phyloP scores from a whole-genome alignment of 23 tunicate genomes.

The Clavelina lepadiformis region DNA sequence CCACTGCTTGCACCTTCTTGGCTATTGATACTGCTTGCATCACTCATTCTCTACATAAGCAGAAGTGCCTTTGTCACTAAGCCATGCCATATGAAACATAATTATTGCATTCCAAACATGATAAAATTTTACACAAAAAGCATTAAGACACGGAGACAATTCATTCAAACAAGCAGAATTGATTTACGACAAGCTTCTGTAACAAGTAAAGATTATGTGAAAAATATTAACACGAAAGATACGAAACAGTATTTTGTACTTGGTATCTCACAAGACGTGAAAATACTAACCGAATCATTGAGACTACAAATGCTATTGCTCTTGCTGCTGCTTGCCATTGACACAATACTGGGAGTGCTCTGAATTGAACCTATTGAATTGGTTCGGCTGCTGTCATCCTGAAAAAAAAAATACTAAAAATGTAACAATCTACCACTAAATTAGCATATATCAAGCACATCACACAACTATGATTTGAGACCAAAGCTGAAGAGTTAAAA shows the following conservation, averaged over 20 bases:
- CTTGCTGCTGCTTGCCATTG: constrained; percentile 76
- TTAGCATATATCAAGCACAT: not conserved
- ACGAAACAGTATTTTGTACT: not conserved
- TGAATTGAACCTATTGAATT: constrained; percentile 52
- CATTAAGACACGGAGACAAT: too few species aligned
- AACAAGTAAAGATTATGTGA: not conserved
- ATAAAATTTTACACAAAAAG: too few species aligned
- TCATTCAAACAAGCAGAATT: not conserved
- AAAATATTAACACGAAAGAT: too few species aligned
- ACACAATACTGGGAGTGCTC: constrained; percentile 65
- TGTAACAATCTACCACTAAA: not conserved
- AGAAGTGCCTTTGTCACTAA: not conserved
- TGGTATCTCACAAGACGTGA: not conserved
- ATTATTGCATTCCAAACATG: too few species aligned
- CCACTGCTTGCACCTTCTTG: constrained; percentile 68
- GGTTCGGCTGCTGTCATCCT: constrained; percentile 52
- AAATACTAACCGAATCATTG: constrained; percentile 71
- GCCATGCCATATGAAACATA: too few species aligned
- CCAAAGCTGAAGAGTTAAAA: too few species aligned
- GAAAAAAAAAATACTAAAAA: not conserved
- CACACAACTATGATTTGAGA: too few species aligned
- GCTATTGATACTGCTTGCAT: constrained; percentile 79
- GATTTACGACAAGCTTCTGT: not conserved
- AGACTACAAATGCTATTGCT: constrained; percentile 71
- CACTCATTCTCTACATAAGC: constrained; percentile 45